Base-by-base conservation (phyloP, 2,888 invertebrate species). In the Eupithecia inturbata region DNA sequence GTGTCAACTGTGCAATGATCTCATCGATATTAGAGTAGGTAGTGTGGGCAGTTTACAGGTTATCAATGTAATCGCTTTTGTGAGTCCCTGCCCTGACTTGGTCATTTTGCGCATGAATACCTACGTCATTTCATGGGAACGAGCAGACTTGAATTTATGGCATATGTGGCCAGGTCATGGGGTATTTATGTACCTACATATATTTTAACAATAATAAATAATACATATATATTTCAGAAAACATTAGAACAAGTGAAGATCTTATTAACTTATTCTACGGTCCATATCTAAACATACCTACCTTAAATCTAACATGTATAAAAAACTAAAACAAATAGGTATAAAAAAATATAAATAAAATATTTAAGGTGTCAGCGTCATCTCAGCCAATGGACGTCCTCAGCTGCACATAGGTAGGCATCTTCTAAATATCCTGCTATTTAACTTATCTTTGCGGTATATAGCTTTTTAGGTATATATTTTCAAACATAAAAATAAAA, bases 1-100 rank as follows among this genome's bases (percentile, higher is more conserved):
- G 78, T 89, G 90, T 91, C 91, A 91, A 92, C 87, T 89, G 63
- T 93, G n/a, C n/a, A n/a, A n/a, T n/a, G 92, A 94, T 85, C 89
- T 94, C 93, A 93, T 88, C 92, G 86, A 89, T 89, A 88, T 63
- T 88, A 83, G 78, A 82, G 84, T 84, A 78, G 80, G 85, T 84
- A 82, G 84, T 84, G 84, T 36, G 53, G 41, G 14, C 28, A 64
- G 49, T 68, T 66, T 57, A 85, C 72, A 77, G 68, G 82, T 88
- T 86, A 85, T 75, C 84, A 84, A 84, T 85, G 84, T 88, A 84
- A 88, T 85, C 88, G 85, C 85, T 84, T 87, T 87, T 85, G 83
- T 83, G 78, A 78, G 69, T 78, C 78, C 76, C 68, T 78, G 73
- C 74, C 78, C 68, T 60, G 28, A 68, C 26, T 73, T 22, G 67